Evolutionary conservation across 2,113 vertebrate species (phyloP), one percentile per base, ranked within the genome.

Genomic region (Okapia johnstoni): DNA sequence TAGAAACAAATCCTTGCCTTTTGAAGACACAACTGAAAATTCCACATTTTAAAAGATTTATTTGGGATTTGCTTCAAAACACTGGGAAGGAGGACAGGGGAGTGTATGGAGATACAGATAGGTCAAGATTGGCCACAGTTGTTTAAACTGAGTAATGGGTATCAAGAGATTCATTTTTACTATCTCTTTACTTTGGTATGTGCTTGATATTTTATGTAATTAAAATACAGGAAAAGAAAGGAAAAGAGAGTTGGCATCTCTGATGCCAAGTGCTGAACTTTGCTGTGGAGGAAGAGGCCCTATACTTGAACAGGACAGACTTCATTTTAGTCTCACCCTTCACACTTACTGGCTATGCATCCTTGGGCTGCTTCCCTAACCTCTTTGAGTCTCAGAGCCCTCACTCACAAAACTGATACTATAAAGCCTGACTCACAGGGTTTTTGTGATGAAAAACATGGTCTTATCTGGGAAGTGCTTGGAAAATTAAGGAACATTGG

Each of bases 221-320:
- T 76, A 48, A 85, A 94, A 81, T 19, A 43, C 63, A 81, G 85
- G 25, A 90, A 94, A 96, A 54, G 48, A 76, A 88, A 95, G 83
- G 60, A 50, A 61, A 91, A 95, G 76, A 46, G 88, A 93, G 48
- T 36, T 28, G 90, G 54, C 40, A 19, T 95, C 63, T 85, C 88
- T 58, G 70, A 54, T 14, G 43, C 85, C 88, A 66, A 33, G 13
- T n/a, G 25, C 58, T 54, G 52, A 79, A 25, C 40, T 63, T 28
- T 54, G 11, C 57, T 73, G 3, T 54, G 43, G 28, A 77, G 40
- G n/a, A 85, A 79, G 43, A n/a, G 85, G 25, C 30, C 19, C 40
- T 40, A 7, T 3, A 3, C 90, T 48, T 77, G 46, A 84, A 15
- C 40, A 48, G 86, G 33, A 84, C 28, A 85, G 73, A 54, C 5